Conservation (phyloP, 1,140 invertebrate species). For the Cryptotermes secundus region DNA sequence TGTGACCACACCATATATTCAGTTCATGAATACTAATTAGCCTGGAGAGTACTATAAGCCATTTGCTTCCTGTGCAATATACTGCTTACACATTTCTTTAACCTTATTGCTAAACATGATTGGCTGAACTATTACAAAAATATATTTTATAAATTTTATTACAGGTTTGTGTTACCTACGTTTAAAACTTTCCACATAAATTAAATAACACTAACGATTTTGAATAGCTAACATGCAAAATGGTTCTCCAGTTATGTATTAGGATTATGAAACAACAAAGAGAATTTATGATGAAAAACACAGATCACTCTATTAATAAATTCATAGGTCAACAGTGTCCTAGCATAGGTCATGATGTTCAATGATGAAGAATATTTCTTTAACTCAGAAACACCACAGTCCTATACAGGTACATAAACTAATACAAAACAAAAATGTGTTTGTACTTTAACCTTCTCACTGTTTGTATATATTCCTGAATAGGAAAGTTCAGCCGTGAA, state of each 20-base stretch:
- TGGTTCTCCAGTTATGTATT: background rate
- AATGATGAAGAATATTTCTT: background rate
- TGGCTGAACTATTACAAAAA: background rate
- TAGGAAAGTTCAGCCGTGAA: too few species aligned
- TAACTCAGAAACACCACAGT: background rate
- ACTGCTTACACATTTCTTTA: background rate
- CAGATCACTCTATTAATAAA: background rate
- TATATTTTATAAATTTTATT: background rate
- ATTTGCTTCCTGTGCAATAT: background rate
- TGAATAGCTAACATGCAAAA: background rate
- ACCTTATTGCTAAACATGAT: background rate
- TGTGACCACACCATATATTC: too few species aligned
- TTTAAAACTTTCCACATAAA: background rate
- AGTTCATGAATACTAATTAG: background rate
- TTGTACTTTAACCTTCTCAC: too few species aligned
- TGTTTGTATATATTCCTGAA: too few species aligned
- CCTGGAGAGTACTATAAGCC: background rate
- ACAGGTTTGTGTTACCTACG: background rate
- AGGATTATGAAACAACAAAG: background rate
- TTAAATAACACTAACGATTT: background rate
- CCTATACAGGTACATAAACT: too few species aligned
- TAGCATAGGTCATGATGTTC: background rate
- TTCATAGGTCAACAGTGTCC: background rate
- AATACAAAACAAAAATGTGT: too few species aligned
- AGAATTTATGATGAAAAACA: background rate